These are phyloP conservation scores for Megaceryle maxima DNA, from an alignment of 2,113 vertebrate genomes.

Conservation along the genomic window DNA sequence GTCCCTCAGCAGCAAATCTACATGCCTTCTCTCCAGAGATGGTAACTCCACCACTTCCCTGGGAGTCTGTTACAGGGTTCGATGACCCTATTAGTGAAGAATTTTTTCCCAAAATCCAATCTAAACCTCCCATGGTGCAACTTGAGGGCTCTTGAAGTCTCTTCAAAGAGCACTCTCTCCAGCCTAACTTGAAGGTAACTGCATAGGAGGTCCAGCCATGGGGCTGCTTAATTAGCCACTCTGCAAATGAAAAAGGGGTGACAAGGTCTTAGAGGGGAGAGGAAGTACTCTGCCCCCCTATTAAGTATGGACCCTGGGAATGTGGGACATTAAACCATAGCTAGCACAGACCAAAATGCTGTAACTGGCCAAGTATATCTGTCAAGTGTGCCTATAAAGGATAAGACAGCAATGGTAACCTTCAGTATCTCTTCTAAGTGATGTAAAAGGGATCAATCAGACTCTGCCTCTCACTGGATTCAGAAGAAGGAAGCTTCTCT, in stretches of 20 bases:
- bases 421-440: not conserved
- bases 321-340: not conserved
- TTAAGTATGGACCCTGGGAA: not conserved
- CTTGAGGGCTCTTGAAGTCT: not conserved
- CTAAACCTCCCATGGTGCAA: not conserved
- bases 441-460: not conserved
- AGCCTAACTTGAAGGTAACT: not conserved
- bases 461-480: not conserved
- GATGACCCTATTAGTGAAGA: not conserved
- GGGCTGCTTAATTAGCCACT: not conserved
- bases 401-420: not conserved
- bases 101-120: not conserved
- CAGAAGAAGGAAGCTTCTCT: not conserved
- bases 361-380: not conserved
- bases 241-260: not conserved
- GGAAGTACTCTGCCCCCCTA: not conserved
- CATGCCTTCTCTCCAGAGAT: not conserved
- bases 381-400: rapidly evolving
- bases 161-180: not conserved
- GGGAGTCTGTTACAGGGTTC: not conserved
- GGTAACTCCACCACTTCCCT: not conserved
- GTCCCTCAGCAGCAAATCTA: not conserved
- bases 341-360: not conserved
- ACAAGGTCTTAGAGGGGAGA: not conserved
- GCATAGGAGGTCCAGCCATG: not conserved